These are phyloP conservation scores for Sylvilagus floridanus DNA, from an alignment of 2,797 vertebrate species.

Conservation along the genomic window DNA sequence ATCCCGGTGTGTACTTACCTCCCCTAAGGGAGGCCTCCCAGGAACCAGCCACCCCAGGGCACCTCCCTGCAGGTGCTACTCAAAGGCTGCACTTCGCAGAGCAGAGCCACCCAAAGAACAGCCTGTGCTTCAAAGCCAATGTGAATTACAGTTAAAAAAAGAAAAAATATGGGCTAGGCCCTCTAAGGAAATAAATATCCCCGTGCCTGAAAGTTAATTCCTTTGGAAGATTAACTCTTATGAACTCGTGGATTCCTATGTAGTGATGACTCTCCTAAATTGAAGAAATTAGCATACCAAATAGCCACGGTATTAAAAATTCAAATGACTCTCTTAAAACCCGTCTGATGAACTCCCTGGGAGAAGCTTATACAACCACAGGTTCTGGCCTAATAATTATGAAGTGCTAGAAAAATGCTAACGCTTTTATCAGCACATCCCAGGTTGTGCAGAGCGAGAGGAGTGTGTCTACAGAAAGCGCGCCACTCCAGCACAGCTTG, in stretches of 20 bases:
- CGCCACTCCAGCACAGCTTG: neutral
- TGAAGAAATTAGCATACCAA: slow-evolving; percentile 59
- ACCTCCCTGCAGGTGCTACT: neutral
- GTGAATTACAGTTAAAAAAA: no score
- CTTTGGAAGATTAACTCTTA: slow-evolving; percentile 48
- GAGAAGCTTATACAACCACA: neutral
- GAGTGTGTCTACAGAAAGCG: neutral
- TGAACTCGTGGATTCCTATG: neutral
- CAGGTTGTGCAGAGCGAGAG: neutral
- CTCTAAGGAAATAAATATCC: neutral
- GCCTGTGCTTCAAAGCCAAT: neutral
- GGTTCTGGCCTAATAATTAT: neutral
- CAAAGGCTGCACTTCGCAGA: neutral
- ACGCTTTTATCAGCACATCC: neutral
- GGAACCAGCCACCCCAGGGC: neutral
- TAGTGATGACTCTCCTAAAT: neutral
- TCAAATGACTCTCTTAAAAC: slow-evolving; percentile 61
- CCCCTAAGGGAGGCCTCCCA: neutral
- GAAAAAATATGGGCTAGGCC: no score
- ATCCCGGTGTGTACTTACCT: neutral
- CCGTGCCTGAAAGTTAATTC: neutral
- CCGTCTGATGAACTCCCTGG: neutral
- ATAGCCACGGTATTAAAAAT: slow-evolving; percentile 69
- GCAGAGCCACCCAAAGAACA: neutral
- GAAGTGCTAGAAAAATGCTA: slow-evolving; percentile 21